Evolutionary conservation across 2,113 vertebrate species (phyloP), one percentile per base, ranked within the genome.

Genomic region (Dipodomys ordii): DNA sequence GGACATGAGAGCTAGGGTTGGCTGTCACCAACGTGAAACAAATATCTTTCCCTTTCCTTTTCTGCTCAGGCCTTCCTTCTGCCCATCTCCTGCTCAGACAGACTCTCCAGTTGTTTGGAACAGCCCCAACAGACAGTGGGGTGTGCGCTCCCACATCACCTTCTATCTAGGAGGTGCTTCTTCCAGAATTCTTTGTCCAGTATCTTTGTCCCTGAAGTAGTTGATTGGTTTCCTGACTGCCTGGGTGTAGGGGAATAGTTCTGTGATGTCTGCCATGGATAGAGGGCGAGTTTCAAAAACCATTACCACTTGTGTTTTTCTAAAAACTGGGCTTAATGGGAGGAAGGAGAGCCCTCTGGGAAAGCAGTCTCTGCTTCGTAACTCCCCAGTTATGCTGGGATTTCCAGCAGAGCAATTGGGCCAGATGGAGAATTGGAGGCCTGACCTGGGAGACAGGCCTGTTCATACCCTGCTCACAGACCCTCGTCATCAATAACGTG

Each of bases 1-100:
- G 92, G 84, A 83, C 76, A 9, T 44, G 67, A 7, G 91, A 62
- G 57, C n/a, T 80, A 46, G 32, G 78, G 53, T 46, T 86, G 76
- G 72, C 90, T 32, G 73, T 68, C 28, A 25, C 62, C 57, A 35
- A 30, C 76, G 87, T 88, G 71, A 60, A 80, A 83, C 46, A 80
- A 67, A 83, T 46, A 67, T 39, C 72, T 83, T 87, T n/a, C 81
- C 35, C 32, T 67, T 74, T 72, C 32, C 18, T 7, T 81, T 89
- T 80, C 62, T 87, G 64, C 39, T 10, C 74, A 28, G 25, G 2
- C 53, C 32, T n/a, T 22, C 32, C 35, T 12, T 35, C 16, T 13
- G 13, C 27, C 25, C 6, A 60, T 3, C 30, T 3, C 8, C 23
- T 22, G 20, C 32, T 25, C 35, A 71, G 60, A 69, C 85, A 83